Evolutionary conservation across 2,888 invertebrate genomes (phyloP).

Genomic region (Cenopis cana): DNA sequence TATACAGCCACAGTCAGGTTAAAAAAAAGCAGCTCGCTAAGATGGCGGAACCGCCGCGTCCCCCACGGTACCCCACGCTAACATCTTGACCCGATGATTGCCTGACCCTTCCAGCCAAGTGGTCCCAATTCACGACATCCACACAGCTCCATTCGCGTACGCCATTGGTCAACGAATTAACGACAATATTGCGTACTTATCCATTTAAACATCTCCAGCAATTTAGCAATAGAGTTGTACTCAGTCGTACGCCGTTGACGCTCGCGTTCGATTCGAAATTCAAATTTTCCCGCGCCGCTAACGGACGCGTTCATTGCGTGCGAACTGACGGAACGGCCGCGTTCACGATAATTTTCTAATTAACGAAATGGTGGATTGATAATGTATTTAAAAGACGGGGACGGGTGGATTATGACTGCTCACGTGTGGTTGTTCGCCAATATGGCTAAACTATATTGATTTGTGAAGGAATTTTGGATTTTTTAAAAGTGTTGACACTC

Average conservation of each 20-base stretch:
- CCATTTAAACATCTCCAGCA: slow-evolving; percentile 74
- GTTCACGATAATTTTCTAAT: slow-evolving; percentile 47
- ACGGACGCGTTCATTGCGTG: slow-evolving; percentile 43
- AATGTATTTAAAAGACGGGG: slow-evolving; percentile 65
- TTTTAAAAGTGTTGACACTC: slow-evolving; percentile 49
- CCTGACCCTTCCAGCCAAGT: slow-evolving; percentile 78
- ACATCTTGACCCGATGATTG: slow-evolving; percentile 66
- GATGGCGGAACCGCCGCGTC: slow-evolving; percentile 49
- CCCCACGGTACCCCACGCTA: slow-evolving; percentile 54
- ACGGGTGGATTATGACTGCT: slow-evolving; percentile 59
- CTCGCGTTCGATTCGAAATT: slow-evolving; percentile 42
- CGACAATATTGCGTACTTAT: slow-evolving; percentile 74
- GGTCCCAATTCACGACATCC: slow-evolving; percentile 75
- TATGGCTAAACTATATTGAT: slow-evolving; percentile 66
- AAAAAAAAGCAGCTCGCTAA: too few species aligned
- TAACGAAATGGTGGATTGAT: slow-evolving; percentile 69
- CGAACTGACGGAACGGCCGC: slow-evolving; percentile 42
- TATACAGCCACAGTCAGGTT: too few species aligned
- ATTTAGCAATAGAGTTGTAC: slow-evolving; percentile 72
- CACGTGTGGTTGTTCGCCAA: slow-evolving; percentile 75
- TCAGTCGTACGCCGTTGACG: slow-evolving; percentile 42
- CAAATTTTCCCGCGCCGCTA: slow-evolving; percentile 37
- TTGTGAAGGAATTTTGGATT: slow-evolving; percentile 56
- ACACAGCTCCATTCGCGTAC: slow-evolving; percentile 57
- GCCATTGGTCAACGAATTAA: slow-evolving; percentile 79